Evolutionary conservation across 2,888 invertebrate genomes (phyloP).

Genomic region (Sipunculus nudus): DNA sequence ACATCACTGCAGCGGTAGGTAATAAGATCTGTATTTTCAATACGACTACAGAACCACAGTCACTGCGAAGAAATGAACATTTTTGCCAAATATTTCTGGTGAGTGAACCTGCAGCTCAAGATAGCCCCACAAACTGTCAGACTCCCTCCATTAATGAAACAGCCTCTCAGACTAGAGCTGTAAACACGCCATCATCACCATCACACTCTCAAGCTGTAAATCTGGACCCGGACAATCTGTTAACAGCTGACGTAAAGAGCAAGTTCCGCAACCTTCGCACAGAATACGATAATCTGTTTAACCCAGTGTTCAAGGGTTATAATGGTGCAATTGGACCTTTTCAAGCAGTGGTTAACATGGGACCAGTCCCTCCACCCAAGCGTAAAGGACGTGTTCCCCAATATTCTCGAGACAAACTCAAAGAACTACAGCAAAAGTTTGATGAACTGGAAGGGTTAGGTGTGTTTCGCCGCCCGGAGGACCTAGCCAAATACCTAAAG

Average conservation of each 20-base stretch:
- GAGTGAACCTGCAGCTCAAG: no score
- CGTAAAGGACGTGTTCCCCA: constrained; percentile 41
- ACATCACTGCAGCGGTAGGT: constrained; percentile 20
- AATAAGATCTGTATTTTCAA: constrained; percentile 23
- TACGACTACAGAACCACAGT: constrained; percentile 18
- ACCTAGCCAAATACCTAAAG: constrained; percentile 22
- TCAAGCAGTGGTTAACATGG: constrained; percentile 42
- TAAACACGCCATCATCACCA: no score
- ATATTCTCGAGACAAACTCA: constrained; percentile 35
- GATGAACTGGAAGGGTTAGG: constrained; percentile 41
- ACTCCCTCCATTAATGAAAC: no score
- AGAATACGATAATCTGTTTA: constrained; percentile 34
- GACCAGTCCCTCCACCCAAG: constrained; percentile 41
- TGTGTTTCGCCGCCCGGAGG: constrained; percentile 37
- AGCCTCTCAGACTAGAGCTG: no score
- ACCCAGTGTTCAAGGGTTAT: constrained; percentile 30
- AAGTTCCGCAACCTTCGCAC: constrained; percentile 16
- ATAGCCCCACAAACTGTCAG: no score
- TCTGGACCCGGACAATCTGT: constrained; percentile 28
- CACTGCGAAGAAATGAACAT: constrained; percentile 25
- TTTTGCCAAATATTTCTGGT: constrained; percentile 23
- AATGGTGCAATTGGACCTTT: constrained; percentile 38
- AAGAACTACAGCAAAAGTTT: constrained; percentile 37
- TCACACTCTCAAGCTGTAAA: constrained; percentile 6
- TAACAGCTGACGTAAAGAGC: neutral